A percentile compares a stretch with the other conserved stretches of the same genome.
phyloP scores from a whole-genome alignment of 2,113 vertebrate genomes.

The Numida meleagris region DNA sequence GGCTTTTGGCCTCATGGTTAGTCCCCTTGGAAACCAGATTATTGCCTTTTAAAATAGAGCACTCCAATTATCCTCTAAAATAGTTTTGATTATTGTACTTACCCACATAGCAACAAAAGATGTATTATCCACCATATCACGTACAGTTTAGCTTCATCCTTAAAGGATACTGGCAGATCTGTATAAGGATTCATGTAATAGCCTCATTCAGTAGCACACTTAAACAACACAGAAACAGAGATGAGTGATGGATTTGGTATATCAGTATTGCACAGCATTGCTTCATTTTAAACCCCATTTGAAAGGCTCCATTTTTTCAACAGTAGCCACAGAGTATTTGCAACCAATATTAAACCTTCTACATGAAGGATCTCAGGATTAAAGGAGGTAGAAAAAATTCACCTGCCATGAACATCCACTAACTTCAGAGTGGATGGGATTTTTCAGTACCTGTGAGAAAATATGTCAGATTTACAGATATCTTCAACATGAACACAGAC shows the following conservation, averaged over 20 bases:
- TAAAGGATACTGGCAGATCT: background rate
- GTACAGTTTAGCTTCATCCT: slow-evolving; percentile 27
- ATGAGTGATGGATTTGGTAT: background rate
- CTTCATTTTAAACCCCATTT: background rate
- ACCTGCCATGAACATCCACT: background rate
- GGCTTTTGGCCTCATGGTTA: slow-evolving; percentile 43
- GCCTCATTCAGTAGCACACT: background rate
- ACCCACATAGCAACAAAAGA: slow-evolving; percentile 52
- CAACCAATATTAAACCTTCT: background rate
- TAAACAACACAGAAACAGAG: background rate
- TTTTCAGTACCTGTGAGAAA: background rate
- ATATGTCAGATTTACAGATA: background rate
- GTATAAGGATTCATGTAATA: background rate
- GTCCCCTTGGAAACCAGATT: slow-evolving; percentile 52
- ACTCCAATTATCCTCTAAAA: slow-evolving; percentile 60
- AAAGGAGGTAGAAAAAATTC: background rate
- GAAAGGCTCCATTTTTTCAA: background rate
- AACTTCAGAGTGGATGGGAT: background rate
- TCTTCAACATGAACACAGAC: background rate
- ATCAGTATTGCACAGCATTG: background rate
- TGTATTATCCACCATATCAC: slow-evolving; percentile 46
- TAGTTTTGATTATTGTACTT: slow-evolving; percentile 43
- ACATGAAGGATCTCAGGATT: background rate
- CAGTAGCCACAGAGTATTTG: background rate
- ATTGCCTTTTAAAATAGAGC: slow-evolving; percentile 47